Base-by-base conservation (phyloP, 2,797 vertebrate genomes). In the Dendrocincla fuliginosa region DNA sequence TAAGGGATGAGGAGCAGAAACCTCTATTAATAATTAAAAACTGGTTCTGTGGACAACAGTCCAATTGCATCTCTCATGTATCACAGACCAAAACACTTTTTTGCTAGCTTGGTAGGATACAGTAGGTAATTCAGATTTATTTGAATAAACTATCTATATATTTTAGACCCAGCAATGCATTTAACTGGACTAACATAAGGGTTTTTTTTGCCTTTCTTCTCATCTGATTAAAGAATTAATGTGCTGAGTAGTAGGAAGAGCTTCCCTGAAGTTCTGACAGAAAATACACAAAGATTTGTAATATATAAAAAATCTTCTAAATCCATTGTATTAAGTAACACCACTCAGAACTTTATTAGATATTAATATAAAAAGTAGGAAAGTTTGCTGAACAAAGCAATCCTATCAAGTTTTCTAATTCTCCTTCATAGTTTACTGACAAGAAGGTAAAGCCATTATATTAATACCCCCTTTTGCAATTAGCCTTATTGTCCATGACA, bases 401-500 rank as follows among this genome's bases (percentile, higher is more conserved):
- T 76, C 20, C 3, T 15, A 71, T 94, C 33, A 83, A 41, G 18
- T 92, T 93, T 95, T 68, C 52, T 86, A 95, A 63, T 53, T 96
- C 91, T 95, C 81, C 80, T 96, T 97, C 89, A 87, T 84, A 87
- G 78, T 69, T 92, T 96, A 87, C 76, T 2, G 42, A 91, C 41
- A 83, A 35, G 68, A 96, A 95, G 53, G 52, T 85, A 89, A 68
- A 74, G 68, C 87, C 64, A 89, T 78, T 90, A 63, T 87, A 87
- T 87, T 95, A 93, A 87, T 93, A 73, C 14, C 41, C 41, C 57
- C n/a, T 95, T 93, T 94, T 68, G 30, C 52, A 76, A 87, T 97
- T 91, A 96, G 61, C n/a, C 73, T 96, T 85, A 70, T 61, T 95
- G 93, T 80, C 86, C 79, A 82, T 96, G 95, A 95, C 95, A 81